phyloP scores from a whole-genome alignment of 2,888 invertebrate species.

The Cylloceria caligata region DNA sequence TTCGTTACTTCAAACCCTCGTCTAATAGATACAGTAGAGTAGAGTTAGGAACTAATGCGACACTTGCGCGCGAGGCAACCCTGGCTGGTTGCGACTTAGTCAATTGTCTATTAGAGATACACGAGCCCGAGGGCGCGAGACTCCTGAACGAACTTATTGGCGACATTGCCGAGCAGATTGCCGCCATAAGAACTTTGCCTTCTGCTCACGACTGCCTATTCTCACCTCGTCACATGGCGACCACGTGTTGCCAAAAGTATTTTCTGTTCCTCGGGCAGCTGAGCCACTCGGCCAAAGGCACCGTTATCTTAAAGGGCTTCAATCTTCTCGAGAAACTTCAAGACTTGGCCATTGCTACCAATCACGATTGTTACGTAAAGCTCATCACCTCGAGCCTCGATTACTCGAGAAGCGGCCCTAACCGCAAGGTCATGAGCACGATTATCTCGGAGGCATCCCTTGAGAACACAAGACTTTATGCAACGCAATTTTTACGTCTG shows the following conservation, averaged over 20 bases:
- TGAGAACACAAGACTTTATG: slow-evolving; percentile 91
- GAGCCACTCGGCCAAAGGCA: slow-evolving; percentile 89
- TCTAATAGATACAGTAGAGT: slow-evolving; percentile 94
- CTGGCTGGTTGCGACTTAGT: slow-evolving; percentile 90
- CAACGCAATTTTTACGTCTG: slow-evolving; percentile 96
- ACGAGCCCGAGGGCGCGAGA: slow-evolving; percentile 90
- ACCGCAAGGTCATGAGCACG: slow-evolving; percentile 88
- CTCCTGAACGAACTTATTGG: slow-evolving; percentile 91
- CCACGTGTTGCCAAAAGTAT: slow-evolving; percentile 97
- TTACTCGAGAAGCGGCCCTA: slow-evolving; percentile 91
- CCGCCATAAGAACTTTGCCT: slow-evolving; percentile 89
- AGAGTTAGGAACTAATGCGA: slow-evolving; percentile 88
- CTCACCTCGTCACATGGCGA: slow-evolving; percentile 94
- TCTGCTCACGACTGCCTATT: slow-evolving; percentile 95
- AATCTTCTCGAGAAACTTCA: slow-evolving; percentile 86
- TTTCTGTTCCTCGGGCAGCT: slow-evolving; percentile 97
- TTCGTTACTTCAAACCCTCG: slow-evolving; percentile 94
- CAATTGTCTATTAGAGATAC: slow-evolving; percentile 89
- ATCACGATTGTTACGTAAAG: slow-evolving; percentile 97
- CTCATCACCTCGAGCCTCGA: slow-evolving; percentile 96
- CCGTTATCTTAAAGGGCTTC: slow-evolving; percentile 88
- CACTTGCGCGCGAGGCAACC: slow-evolving; percentile 87
- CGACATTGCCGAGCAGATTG: slow-evolving; percentile 92
- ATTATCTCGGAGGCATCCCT: slow-evolving; percentile 85
- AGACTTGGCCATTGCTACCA: slow-evolving; percentile 92